Evolutionary conservation across 2,113 vertebrate species (phyloP).

Genomic region (Oryctolagus cuniculus): DNA sequence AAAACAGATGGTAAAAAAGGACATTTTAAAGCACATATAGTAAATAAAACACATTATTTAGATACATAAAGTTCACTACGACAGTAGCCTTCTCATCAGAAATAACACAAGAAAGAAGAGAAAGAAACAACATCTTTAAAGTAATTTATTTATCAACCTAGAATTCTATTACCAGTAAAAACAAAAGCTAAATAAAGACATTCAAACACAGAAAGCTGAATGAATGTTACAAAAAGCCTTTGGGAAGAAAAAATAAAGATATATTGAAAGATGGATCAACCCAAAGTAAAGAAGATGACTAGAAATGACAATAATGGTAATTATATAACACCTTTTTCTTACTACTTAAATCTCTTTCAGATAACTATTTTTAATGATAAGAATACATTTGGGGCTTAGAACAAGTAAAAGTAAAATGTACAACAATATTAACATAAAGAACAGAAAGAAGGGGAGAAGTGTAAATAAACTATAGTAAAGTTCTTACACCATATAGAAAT

Average conservation of each 20-base stretch:
- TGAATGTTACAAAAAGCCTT: background rate
- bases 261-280: background rate
- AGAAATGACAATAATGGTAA: background rate
- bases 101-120: background rate
- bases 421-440: background rate
- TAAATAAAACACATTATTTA: background rate
- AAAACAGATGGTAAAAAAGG: background rate
- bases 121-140: background rate
- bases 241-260: slow-evolving; percentile 4
- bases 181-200: background rate
- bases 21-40: background rate
- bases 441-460: background rate
- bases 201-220: slow-evolving; percentile 17
- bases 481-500: background rate
- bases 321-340: background rate
- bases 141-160: background rate
- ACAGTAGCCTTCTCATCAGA: slow-evolving; percentile 2
- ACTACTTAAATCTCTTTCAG: background rate
- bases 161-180: slow-evolving; percentile 3
- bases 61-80: background rate
- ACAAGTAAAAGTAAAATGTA: background rate
- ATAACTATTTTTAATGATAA: slow-evolving; percentile 8
- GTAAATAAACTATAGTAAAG: background rate
- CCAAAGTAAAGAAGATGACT: background rate
- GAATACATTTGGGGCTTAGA: background rate